Conservation (phyloP, 2,113 vertebrate genomes). For the Apeltes quadracus region DNA sequence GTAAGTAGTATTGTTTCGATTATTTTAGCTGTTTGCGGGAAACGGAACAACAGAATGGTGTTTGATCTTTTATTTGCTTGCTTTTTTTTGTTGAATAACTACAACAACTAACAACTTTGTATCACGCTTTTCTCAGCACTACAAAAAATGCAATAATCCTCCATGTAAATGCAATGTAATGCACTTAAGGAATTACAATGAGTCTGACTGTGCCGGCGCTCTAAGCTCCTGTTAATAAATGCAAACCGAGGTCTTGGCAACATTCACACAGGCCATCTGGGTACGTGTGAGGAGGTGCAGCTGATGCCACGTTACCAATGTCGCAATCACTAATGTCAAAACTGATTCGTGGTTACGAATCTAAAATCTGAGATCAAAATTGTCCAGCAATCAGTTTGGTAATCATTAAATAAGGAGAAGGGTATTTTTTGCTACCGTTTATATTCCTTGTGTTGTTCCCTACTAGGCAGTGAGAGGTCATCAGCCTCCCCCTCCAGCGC, state of each 20-base stretch:
- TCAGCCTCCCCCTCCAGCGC: not conserved
- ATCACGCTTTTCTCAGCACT: not conserved
- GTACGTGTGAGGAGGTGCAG: slow-evolving; percentile 45
- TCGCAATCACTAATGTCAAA: slow-evolving; percentile 20
- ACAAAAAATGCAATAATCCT: slow-evolving; percentile 8
- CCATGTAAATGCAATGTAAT: slow-evolving; percentile 31
- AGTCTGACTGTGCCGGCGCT: slow-evolving; percentile 43
- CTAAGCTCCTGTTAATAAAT: slow-evolving; percentile 41
- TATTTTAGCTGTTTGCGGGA: not conserved
- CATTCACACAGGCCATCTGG: slow-evolving; percentile 57
- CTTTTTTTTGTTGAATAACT: too few species aligned
- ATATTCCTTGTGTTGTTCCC: slow-evolving; percentile 1
- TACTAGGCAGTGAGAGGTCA: slow-evolving; percentile 25
- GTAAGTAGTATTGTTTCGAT: not conserved
- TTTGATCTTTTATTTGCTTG: too few species aligned
- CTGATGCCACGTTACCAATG: slow-evolving; percentile 38
- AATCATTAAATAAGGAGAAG: not conserved
- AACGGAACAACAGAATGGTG: too few species aligned
- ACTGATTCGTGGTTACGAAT: slow-evolving; percentile 1
- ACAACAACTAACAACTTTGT: not conserved
- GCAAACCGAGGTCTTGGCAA: slow-evolving; percentile 46
- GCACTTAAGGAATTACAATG: slow-evolving; percentile 44
- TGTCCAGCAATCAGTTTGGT: not conserved
- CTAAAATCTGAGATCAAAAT: too few species aligned
- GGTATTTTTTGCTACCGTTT: slow-evolving; percentile 1